Evolutionary conservation across 2,797 vertebrate species (phyloP).

Genomic region (Lindbergichthys nudifrons): DNA sequence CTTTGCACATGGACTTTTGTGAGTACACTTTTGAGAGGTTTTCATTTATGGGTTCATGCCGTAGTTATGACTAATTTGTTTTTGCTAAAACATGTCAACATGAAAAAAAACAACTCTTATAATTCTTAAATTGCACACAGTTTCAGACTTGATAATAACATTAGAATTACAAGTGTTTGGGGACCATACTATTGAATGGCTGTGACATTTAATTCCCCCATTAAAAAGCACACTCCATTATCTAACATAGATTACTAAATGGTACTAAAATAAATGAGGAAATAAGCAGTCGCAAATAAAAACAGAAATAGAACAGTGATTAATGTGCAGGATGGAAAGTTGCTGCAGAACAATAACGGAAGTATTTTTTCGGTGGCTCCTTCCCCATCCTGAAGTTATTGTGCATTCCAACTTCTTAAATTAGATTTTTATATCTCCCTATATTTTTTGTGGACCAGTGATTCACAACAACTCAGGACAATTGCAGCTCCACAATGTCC

Average conservation of each 20-base stretch:
- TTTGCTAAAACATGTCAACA: slow-evolving; percentile 10
- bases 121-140: background rate
- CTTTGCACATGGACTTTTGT: background rate
- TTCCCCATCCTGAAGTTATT: slow-evolving; percentile 21
- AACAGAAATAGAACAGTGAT: slow-evolving; percentile 16
- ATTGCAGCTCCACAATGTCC: slow-evolving; percentile 9
- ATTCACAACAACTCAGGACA: slow-evolving; percentile 29
- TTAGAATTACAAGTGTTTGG: slow-evolving; percentile 26
- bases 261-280: slow-evolving; percentile 27
- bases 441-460: slow-evolving; percentile 3
- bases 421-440: slow-evolving; percentile 16
- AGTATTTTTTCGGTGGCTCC: slow-evolving; percentile 2
- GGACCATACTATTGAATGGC: slow-evolving; percentile 4
- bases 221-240: slow-evolving; percentile 30
- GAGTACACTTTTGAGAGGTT: background rate
- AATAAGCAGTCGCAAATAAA: slow-evolving; percentile 26
- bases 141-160: slow-evolving; percentile 10
- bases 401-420: background rate
- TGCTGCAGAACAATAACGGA: slow-evolving; percentile 29
- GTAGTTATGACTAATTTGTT: background rate
- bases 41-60: background rate
- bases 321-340: slow-evolving; percentile 8
- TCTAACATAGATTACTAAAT: slow-evolving; percentile 23
- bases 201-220: slow-evolving; percentile 19
- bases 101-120: slow-evolving; percentile 3